A percentile compares a stretch with the other conserved stretches of the same genome.
phyloP scores from a whole-genome alignment of 2,888 invertebrate species.

The Ethmia dodecea region DNA sequence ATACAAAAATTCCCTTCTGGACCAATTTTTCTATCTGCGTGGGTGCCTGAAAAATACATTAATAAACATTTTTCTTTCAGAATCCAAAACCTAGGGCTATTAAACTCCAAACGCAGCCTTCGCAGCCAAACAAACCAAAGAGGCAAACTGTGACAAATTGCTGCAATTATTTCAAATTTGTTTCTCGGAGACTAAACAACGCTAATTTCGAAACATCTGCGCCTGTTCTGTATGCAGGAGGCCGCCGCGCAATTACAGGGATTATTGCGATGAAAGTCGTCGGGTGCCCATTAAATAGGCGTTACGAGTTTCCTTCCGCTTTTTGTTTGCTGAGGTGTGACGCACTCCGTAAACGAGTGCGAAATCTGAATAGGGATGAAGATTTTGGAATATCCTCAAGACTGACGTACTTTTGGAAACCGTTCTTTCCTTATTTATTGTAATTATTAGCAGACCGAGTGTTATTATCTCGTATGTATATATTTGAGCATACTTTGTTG shows the following conservation, averaged over 20 bases:
- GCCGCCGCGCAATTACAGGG: constrained; percentile 52
- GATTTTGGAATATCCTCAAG: too few species aligned
- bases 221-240: constrained; percentile 50
- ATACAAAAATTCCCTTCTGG: too few species aligned
- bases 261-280: constrained; percentile 54
- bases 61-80: too few species aligned
- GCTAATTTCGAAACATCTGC: constrained; percentile 60
- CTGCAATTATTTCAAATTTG: constrained; percentile 53
- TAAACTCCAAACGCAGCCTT: background rate
- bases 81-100: background rate
- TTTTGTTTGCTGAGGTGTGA: constrained; percentile 42
- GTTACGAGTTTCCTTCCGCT: constrained; percentile 53
- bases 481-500: too few species aligned
- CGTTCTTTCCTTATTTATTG: too few species aligned
- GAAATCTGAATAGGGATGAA: constrained; percentile 3
- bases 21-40: too few species aligned
- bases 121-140: constrained; percentile 10
- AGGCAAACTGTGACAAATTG: constrained; percentile 32
- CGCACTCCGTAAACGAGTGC: constrained; percentile 11
- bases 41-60: too few species aligned
- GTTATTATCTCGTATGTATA: too few species aligned
- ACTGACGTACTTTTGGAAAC: too few species aligned
- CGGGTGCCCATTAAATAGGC: constrained; percentile 59
- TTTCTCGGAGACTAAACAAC: constrained; percentile 50
- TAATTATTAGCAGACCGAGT: too few species aligned